Evolutionary conservation across 2,797 vertebrate species (phyloP).

Genomic region (Echeneis naucrates): DNA sequence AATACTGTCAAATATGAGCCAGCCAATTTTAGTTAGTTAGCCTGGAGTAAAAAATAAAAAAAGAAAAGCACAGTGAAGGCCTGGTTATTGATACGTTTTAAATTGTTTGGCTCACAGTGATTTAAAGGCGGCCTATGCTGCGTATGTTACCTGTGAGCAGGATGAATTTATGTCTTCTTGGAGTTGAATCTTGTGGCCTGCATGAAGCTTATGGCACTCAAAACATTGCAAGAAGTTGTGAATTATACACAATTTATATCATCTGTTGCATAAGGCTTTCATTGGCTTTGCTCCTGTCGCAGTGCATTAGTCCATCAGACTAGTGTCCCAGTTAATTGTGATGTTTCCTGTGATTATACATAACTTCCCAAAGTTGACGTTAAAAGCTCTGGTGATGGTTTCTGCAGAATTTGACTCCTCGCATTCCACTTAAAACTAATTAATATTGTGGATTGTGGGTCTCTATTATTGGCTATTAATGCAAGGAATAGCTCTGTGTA

Average conservation of each 20-base stretch:
- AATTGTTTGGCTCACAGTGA: background rate
- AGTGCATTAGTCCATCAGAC: constrained; percentile 24
- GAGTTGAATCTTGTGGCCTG: background rate
- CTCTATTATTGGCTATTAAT: constrained; percentile 7
- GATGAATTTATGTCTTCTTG: background rate
- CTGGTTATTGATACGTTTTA: background rate
- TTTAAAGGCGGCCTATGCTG: too few species aligned
- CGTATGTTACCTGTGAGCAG: background rate
- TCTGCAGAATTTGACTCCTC: background rate
- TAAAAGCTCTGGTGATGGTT: background rate
- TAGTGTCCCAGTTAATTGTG: constrained; percentile 13
- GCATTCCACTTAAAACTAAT: constrained; percentile 19
- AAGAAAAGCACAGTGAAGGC: too few species aligned
- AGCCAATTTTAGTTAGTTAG: too few species aligned
- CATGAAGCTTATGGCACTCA: background rate
- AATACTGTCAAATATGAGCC: too few species aligned
- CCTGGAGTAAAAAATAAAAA: too few species aligned
- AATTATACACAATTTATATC: constrained; percentile 29
- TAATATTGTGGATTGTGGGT: background rate
- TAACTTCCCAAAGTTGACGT: constrained; percentile 9
- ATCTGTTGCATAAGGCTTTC: constrained; percentile 31
- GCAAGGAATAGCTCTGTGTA: background rate
- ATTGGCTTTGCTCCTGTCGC: constrained; percentile 18
- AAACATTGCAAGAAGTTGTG: constrained; percentile 8
- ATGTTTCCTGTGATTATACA: constrained; percentile 24